phyloP scores from a whole-genome alignment of 2,113 vertebrate species.

The Plestiodon gilberti region DNA sequence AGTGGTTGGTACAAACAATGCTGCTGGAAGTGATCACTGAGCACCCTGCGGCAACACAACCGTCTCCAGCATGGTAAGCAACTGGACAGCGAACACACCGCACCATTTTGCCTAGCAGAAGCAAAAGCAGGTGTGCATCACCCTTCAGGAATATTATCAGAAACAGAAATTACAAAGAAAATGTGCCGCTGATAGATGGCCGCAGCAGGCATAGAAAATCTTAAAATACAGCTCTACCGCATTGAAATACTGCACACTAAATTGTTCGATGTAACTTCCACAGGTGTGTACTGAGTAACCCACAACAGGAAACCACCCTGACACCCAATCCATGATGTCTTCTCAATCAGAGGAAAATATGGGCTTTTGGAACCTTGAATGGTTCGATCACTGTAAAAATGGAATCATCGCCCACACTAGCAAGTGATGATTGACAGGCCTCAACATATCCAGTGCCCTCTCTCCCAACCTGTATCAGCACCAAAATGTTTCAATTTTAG shows the following conservation, averaged over 20 bases:
- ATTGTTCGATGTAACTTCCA: background rate
- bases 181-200: background rate
- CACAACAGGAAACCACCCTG: background rate
- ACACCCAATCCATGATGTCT: too few species aligned
- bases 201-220: too few species aligned
- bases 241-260: background rate
- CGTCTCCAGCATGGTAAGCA: constrained; percentile 91
- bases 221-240: background rate
- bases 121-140: constrained; percentile 1
- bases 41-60: constrained; percentile 92
- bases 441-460: too few species aligned
- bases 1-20: constrained; percentile 93
- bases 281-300: background rate
- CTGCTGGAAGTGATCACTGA: constrained; percentile 85
- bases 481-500: too few species aligned
- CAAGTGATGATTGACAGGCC: too few species aligned
- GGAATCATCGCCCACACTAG: too few species aligned
- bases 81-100: constrained; percentile 96
- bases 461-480: too few species aligned
- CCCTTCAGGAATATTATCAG: background rate
- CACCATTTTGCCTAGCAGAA: constrained; percentile 86
- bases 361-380: too few species aligned
- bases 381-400: too few species aligned
- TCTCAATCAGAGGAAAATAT: too few species aligned
- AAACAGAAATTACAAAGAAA: background rate